Conservation (phyloP, 1,140 invertebrate species). For the Laupala kohalensis region DNA sequence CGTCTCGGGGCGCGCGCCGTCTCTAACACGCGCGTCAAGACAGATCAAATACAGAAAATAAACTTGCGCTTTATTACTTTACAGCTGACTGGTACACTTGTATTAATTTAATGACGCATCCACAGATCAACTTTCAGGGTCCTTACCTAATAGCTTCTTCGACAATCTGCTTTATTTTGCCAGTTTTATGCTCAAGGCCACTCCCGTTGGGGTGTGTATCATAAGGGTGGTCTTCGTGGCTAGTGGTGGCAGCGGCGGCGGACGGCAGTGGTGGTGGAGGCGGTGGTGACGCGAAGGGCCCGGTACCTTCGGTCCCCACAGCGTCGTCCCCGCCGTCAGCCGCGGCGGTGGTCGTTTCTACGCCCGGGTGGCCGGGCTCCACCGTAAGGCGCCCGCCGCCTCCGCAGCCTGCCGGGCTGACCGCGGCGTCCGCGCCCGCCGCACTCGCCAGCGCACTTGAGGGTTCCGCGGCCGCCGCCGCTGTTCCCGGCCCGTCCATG, state of each 20-base stretch:
- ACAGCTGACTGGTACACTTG: not conserved
- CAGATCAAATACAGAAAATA: not conserved
- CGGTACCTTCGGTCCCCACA: not conserved
- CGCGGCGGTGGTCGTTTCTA: too few relatives aligned
- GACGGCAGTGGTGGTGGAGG: not conserved
- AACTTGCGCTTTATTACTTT: not conserved
- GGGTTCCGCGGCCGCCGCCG: not conserved
- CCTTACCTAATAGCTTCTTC: constrained; percentile 13
- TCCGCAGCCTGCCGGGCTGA: too few relatives aligned
- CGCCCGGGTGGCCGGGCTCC: not conserved
- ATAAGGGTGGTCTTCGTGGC: not conserved
- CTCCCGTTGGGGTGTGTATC: not conserved
- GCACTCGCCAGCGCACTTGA: not conserved
- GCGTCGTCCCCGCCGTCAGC: not conserved
- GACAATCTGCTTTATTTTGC: constrained; percentile 12
- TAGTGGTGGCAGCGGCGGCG: not conserved
- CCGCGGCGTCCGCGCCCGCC: not conserved
- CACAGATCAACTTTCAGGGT: not conserved
- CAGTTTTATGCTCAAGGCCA: constrained; percentile 13
- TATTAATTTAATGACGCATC: not conserved
- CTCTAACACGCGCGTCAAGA: not conserved
- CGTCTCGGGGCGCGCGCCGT: not conserved
- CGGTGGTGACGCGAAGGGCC: not conserved
- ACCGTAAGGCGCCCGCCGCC: too few relatives aligned
- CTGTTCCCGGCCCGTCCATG: not conserved